Evolutionary conservation across 2,888 invertebrate species (phyloP), one percentile per base, ranked within the genome.

Genomic region (Agrotis exclamationis): DNA sequence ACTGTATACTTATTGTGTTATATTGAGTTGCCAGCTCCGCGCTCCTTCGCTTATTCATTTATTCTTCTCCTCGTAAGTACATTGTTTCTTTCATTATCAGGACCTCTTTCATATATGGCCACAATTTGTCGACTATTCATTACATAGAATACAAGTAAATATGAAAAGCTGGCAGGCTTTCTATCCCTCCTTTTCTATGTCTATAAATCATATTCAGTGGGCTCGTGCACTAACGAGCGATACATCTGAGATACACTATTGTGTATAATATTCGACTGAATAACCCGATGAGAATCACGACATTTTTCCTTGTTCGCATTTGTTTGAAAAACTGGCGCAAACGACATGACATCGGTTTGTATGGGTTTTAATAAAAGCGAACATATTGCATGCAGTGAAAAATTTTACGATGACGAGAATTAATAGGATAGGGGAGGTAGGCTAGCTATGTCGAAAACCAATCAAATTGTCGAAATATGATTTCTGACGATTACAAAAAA

Each of bases 131-230:
- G 64, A 56, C 63, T 68, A 66, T 69, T 71, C 74, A 82, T 79
- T 63, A 64, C 59, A 64, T 45, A 59, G 50, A 65, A 53, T 50
- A 69, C 50, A 50, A 58, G 63, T 67, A 53, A 65, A 63, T 63
- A 65, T 59, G 56, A 1, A 48, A 28, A 39, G 39, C 39, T 39
- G 39, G 39, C 39, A 9, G 9, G 22, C 1, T 47, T 53, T 3
- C 44, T 20, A 2, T 44, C 14, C 57, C 14, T 63, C 63, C 59
- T 48, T 63, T 53, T 69, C 77, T 57, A 7, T 33, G 63, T 71
- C 74, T 66, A 86, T 87, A 83, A 84, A 87, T 87, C 83, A 86
- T 84, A 80, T 79, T 71, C 56, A 79, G 78, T 71, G 63, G 74
- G 58, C 58, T 22, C 51, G 47, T 16, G 80, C 51, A 78, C 79